Evolutionary conservation across 2,113 vertebrate species (phyloP).

Genomic region (Sorex araneus): DNA sequence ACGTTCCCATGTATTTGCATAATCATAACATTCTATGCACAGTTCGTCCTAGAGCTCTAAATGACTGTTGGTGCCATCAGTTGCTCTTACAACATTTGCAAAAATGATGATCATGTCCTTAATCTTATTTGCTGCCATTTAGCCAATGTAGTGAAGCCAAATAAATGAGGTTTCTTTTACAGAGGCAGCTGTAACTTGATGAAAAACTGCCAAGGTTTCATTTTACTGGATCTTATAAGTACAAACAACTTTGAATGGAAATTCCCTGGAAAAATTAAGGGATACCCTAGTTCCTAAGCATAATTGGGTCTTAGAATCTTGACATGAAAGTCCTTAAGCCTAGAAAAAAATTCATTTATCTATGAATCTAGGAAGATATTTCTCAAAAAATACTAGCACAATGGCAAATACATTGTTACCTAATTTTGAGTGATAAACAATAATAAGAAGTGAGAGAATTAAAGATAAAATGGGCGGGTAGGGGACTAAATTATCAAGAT

Average conservation of each 20-base stretch:
- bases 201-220: not conserved
- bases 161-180: slow-evolving; percentile 63
- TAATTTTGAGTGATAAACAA: not conserved
- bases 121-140: slow-evolving; percentile 63
- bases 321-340: not conserved
- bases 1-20: not conserved
- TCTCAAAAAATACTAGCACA: slow-evolving; percentile 15
- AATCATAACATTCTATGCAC: not conserved
- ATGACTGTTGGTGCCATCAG: slow-evolving; percentile 20
- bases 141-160: slow-evolving; percentile 28
- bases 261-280: not conserved
- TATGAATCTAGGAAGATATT: not conserved
- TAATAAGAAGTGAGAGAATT: not conserved
- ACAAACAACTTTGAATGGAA: not conserved
- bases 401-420: not conserved
- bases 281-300: not conserved
- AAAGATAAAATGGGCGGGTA: not conserved
- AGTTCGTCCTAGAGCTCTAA: slow-evolving; percentile 49
- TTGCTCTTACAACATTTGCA: slow-evolving; percentile 24
- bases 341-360: not conserved
- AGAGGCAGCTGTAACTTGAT: slow-evolving; percentile 54
- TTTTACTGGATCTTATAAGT: not conserved
- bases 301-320: not conserved
- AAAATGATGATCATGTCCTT: slow-evolving; percentile 61
- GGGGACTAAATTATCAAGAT: not conserved